A percentile compares a stretch with the other conserved stretches of the same genome.
Conservation (phyloP, 2,797 vertebrate genomes). For the Gymnoscopelus microlampas region DNA sequence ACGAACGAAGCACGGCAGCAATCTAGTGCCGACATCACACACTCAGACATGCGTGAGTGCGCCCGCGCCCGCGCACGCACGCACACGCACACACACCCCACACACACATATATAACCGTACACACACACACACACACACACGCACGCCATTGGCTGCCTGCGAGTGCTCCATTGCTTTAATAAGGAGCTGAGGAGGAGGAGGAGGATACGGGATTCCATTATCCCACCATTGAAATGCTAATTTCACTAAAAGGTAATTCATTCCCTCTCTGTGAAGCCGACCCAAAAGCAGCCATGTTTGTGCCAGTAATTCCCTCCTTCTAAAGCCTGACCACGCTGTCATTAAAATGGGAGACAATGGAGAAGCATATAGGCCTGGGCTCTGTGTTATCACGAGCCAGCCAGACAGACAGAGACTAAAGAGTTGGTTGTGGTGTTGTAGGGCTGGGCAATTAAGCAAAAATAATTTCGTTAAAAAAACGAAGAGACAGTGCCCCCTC, state of each 20-base stretch:
- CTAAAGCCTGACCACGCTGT: slow-evolving; percentile 40
- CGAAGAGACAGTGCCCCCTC: no score
- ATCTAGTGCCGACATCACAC: no score
- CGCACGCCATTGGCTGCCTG: background rate
- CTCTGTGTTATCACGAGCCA: no score
- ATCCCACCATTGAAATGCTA: slow-evolving; percentile 59
- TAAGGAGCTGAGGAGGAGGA: slow-evolving; percentile 35
- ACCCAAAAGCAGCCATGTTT: no score
- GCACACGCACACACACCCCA: slow-evolving; percentile 8
- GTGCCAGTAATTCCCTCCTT: slow-evolving; percentile 49
- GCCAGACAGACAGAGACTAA: no score
- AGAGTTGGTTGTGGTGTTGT: no score
- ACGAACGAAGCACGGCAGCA: no score
- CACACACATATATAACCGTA: background rate
- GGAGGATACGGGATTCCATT: slow-evolving; percentile 41
- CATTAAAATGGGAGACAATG: slow-evolving; percentile 51
- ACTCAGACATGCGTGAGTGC: no score
- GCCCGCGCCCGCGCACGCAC: background rate
- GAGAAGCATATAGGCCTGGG: no score
- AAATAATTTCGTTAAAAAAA: no score
- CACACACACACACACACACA: slow-evolving; percentile 4
- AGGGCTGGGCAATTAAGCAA: no score
- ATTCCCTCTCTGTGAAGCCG: no score
- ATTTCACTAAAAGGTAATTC: slow-evolving; percentile 34
- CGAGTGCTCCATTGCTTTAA: slow-evolving; percentile 16